Percentiles rank a stretch among this genome's conserved stretches.
phyloP scores from a whole-genome alignment of 2,888 invertebrate species.

The Thymelicus sylvestris region DNA sequence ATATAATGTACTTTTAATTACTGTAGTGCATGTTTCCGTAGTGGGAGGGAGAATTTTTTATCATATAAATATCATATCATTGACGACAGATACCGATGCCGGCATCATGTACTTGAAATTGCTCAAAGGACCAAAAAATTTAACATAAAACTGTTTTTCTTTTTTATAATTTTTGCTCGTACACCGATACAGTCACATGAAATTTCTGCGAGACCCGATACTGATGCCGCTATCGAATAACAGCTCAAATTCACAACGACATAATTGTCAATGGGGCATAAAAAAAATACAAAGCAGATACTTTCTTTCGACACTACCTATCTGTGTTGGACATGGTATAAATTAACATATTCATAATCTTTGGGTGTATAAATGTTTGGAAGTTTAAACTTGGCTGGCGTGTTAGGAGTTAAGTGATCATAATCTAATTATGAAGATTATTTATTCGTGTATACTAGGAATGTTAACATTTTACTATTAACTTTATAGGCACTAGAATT shows the following conservation, averaged over 20 bases:
- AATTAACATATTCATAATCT: background rate
- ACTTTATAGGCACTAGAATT: too few relatives aligned
- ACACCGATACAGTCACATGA: slow-evolving; percentile 23
- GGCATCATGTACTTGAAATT: slow-evolving; percentile 23
- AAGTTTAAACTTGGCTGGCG: too few relatives aligned
- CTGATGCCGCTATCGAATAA: slow-evolving; percentile 23
- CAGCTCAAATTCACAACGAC: slow-evolving; percentile 31
- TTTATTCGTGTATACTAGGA: too few relatives aligned
- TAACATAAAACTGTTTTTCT: slow-evolving; percentile 28
- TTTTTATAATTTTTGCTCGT: slow-evolving; percentile 15
- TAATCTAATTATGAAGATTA: too few relatives aligned
- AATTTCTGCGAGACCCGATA: slow-evolving; percentile 27
- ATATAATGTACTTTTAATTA: too few relatives aligned
- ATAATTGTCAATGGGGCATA: slow-evolving; percentile 31
- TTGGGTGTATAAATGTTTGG: too few relatives aligned
- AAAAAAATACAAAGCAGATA: slow-evolving; percentile 24
- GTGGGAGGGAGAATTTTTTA: too few relatives aligned
- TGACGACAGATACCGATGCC: slow-evolving; percentile 11
- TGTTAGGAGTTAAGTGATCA: too few relatives aligned
- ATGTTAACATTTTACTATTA: too few relatives aligned
- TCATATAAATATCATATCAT: slow-evolving; percentile 27
- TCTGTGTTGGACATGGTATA: background rate
- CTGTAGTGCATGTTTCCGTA: too few relatives aligned
- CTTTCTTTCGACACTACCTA: slow-evolving; percentile 4
- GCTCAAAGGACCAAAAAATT: slow-evolving; percentile 27